These are phyloP conservation scores for Sicus ferrugineus DNA, from an alignment of 2,888 invertebrate species.

Conservation along the genomic window DNA sequence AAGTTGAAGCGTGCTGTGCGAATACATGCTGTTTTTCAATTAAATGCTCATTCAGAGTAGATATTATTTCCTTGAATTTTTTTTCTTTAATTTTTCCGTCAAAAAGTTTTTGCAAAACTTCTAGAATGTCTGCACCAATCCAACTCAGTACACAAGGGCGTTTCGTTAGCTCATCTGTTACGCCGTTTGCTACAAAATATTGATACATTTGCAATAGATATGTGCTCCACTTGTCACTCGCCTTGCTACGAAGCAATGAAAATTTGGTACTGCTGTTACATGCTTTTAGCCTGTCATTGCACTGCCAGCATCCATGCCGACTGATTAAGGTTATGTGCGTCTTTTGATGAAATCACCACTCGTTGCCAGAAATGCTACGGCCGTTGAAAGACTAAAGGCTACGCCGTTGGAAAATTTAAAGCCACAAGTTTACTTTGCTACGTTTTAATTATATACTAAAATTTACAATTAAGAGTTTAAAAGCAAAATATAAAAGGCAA, in stretches of 20 bases:
- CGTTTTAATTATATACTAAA: no score
- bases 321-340: conserved; percentile 9
- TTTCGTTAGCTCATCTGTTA: conserved; percentile 17
- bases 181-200: conserved; percentile 20
- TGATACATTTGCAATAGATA: conserved; percentile 27
- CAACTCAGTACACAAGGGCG: conserved; percentile 13
- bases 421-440: no score
- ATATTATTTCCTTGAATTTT: conserved; percentile 24
- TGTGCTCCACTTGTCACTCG: conserved; percentile 26
- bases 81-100: conserved; percentile 31
- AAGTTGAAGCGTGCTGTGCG: conserved; percentile 36
- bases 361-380: no score
- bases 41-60: conserved; percentile 28
- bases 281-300: conserved; percentile 2
- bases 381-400: no score
- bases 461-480: no score
- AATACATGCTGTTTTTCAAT: conserved; percentile 33
- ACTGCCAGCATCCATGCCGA: conserved; percentile 17
- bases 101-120: conserved; percentile 31
- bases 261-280: neutral
- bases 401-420: no score
- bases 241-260: conserved; percentile 10
- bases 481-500: no score
- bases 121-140: conserved; percentile 19
- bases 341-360: neutral